Evolutionary conservation across 2,888 invertebrate species (phyloP), one percentile per base, ranked within the genome.

Genomic region (Drosophila neutralis): DNA sequence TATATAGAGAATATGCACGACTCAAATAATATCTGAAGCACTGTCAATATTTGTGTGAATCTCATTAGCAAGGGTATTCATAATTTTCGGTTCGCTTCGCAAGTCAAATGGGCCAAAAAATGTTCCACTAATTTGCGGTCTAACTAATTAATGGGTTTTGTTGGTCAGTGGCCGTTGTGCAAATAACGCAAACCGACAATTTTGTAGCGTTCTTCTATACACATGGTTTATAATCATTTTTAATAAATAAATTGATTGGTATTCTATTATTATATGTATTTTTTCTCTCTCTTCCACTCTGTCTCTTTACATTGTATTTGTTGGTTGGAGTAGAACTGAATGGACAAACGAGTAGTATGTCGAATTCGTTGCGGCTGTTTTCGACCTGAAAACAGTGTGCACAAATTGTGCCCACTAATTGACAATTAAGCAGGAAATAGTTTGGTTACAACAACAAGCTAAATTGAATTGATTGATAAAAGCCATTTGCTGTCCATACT

Each of bases 341-440:
- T 59, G 21, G 52, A 60, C 49, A 49, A 59, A 31, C 45, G 51
- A 60, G 27, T 38, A 36, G 48, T 21, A 31, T 63, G 64, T 67
- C 59, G 61, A 65, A 87, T 87, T 80, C 73, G 79, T 70, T 85
- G 76, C 73, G 88, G 77, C 78, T 73, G 82, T 73, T 83, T 83
- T 87, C 75, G 57, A 53, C 59, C 56, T 67, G 72, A 73, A 73
- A 76, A 78, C 59, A 66, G 64, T 87, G 67, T 73, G 64, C 69
- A 68, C 73, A 85, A 83, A 73, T 73, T 88, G 80, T 76, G 83
- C 77, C 82, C 82, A 83, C 86, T 88, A 85, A 85, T 85, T 85
- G 88, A 78, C 88, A 85, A 85, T 85, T 87, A 88, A 88, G 82
- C 86, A 76, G 85, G 82, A 88, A 85, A 82, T 83, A 85, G 84